Base-by-base conservation (phyloP, 2,797 vertebrate genomes). In the Pygocentrus nattereri region DNA sequence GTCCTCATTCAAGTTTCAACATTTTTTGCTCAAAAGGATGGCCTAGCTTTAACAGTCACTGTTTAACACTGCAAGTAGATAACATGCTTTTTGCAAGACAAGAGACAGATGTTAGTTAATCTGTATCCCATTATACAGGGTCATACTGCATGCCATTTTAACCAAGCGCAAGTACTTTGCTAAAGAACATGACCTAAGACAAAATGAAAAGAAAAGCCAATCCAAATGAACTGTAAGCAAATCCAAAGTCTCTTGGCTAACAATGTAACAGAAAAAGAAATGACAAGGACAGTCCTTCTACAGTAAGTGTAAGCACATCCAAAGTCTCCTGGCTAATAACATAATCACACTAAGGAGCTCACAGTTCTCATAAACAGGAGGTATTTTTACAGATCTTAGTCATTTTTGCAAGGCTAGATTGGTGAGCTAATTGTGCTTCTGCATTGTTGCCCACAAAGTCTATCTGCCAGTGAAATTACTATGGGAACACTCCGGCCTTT, bases 301-400 rank as follows among this genome's bases (percentile, higher is more conserved):
- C 47, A 58, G 21, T 47, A 19, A 23, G 7, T 31, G 30, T 34
- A 30, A 18, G 27, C 38, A 49, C 21, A 31, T 50, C n/a, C 75
- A 73, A 59, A 61, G 64, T 76, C 71, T 68, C 34, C 73, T 38
- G 1, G 59, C 61, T 47, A 85, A 70, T 74, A 81, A 59, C 68
- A 77, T 76, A 74, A 83, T 52, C 74, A 78, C 71, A 80, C 41
- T 84, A 44, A 52, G 56, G 47, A 76, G 44, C 65, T 71, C 61
- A 81, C 44, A 79, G 52, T 13, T 49, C 78, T 80, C 69, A 75
- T 81, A 82, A 85, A 85, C 16, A 70, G 67, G 74, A 83, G 65
- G 75, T 30, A 54, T 76, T 82, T 87, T 78, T 81, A 87, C 70
- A 76, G 79, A 54, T 67, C 44, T 74, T 70, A 85, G 74, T 82